Evolutionary conservation across 2,113 vertebrate species (phyloP), one percentile per base, ranked within the genome.

Genomic region (Hyaena hyaena): DNA sequence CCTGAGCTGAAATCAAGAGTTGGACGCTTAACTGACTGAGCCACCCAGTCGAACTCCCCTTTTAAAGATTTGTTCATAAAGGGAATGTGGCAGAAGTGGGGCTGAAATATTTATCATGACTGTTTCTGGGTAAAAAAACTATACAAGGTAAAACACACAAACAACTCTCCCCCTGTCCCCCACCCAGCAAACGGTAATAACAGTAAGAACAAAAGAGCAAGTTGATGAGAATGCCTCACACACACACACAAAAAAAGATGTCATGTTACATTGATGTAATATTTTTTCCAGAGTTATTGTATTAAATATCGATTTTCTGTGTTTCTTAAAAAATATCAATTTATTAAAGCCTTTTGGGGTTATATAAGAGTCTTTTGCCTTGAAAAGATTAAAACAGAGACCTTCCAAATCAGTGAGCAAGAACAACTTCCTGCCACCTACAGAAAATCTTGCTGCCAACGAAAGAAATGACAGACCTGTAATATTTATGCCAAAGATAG

Each of bases 401-500:
- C 55, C 92, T 98, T 98, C 95, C 45, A 90, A 96, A 76, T 96
- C 96, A 96, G 45, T 97, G 96, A 96, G 85, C 95, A 97, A 96
- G 83, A 96, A 96, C 90, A 92, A 76, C 80, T 96, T 96, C 58
- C 90, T 97, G 61, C 83, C 92, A 97, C 94, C 97, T 96, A 90
- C 93, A 96, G 98, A 97, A 97, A 96, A 97, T 97, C 79, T 97
- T 96, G 83, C 95, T 93, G 83, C 92, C 69, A 92, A 94, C 24
- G 19, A 77, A 92, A 96, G 90, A 97, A 95, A 81, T 96, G 95
- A 97, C 95, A 98, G 96, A 96, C 65, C 58, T 90, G 19, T 97
- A 97, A 92, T 98, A 97, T 96, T 98, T 97, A 92, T 96, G 90
- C 93, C 80, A 97, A 98, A 97, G 76, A 97, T 90, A 96, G 90